Conservation (phyloP, 2,113 vertebrate species). For the Azemiops feae region DNA sequence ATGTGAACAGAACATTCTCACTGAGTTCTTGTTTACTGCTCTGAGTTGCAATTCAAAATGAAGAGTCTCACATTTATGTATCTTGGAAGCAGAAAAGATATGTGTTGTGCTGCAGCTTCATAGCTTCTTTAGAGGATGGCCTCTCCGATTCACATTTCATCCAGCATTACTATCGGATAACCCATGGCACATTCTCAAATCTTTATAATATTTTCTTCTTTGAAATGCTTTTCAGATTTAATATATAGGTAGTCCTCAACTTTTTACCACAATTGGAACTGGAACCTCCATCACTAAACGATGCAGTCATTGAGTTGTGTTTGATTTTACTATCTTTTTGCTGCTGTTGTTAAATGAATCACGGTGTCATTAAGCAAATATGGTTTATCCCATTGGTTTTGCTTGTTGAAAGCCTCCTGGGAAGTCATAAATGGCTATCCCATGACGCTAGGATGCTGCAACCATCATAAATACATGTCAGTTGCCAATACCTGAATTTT, state of each 20-base stretch:
- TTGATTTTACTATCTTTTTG: too few species aligned
- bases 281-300: too few species aligned
- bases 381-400: too few species aligned
- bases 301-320: too few species aligned
- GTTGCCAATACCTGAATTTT: too few species aligned
- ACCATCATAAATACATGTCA: too few species aligned
- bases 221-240: neutral
- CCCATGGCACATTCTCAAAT: neutral
- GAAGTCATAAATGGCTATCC: too few species aligned
- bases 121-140: neutral
- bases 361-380: too few species aligned
- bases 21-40: neutral
- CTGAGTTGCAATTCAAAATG: neutral
- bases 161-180: neutral
- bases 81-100: fast-evolving
- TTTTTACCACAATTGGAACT: too few species aligned
- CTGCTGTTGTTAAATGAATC: too few species aligned
- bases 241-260: neutral
- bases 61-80: neutral
- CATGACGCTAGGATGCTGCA: too few species aligned
- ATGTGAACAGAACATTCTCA: constrained; percentile 1
- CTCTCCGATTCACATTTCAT: constrained; percentile 11
- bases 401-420: too few species aligned
- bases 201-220: constrained; percentile 6
- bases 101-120: neutral